Evolutionary conservation across 2,797 vertebrate genomes (phyloP).

Genomic region (Podarcis siculus): DNA sequence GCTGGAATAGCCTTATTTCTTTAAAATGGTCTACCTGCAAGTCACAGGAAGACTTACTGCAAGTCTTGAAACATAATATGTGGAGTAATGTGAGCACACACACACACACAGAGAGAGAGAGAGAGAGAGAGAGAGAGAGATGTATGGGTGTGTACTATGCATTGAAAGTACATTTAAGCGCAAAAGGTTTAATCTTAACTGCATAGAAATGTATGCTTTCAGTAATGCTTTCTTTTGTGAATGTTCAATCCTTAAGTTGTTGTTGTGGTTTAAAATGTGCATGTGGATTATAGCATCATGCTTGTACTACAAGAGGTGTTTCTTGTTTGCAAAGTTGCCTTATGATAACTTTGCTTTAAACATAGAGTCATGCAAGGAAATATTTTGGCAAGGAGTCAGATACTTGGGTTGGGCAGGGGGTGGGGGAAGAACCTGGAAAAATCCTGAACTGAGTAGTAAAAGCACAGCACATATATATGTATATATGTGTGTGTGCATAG

Average conservation of each 20-base stretch:
- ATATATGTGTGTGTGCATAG: no score
- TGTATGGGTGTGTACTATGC: background rate
- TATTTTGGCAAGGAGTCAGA: background rate
- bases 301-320: background rate
- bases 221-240: background rate
- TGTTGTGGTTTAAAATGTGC: background rate
- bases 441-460: background rate
- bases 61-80: background rate
- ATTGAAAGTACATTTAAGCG: background rate
- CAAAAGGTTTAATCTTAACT: background rate
- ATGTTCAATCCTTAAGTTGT: background rate
- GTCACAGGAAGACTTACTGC: background rate
- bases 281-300: background rate
- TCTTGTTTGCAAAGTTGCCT: background rate
- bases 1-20: background rate
- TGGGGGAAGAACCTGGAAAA: conserved; percentile 8
- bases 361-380: background rate
- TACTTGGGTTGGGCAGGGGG: background rate
- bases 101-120: no score
- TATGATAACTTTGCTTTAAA: background rate
- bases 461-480: background rate
- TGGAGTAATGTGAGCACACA: no score
- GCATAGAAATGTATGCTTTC: background rate
- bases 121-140: background rate
- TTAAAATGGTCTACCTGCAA: background rate